These are phyloP conservation scores for Nemopilema nomurai DNA, from an alignment of 30 jellyfish, hydroid and myxozoan genomes.

Conservation along the genomic window DNA sequence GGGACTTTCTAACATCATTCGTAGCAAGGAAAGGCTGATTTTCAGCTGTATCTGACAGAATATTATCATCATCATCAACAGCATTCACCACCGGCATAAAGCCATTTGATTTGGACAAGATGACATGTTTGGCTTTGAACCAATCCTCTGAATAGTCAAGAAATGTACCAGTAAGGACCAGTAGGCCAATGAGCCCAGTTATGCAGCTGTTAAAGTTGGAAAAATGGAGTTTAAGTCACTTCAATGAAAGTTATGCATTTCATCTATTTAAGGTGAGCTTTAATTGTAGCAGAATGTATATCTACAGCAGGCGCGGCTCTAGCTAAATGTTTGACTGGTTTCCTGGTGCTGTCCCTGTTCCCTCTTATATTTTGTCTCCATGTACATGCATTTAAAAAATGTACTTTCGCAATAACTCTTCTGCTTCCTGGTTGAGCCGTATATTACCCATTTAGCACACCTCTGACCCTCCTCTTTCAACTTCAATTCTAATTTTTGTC, in stretches of 20 bases:
- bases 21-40: conserved; percentile 44
- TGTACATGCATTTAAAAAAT: too few relatives aligned
- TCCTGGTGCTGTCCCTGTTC: too few relatives aligned
- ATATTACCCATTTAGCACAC: too few relatives aligned
- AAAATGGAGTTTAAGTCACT: neutral
- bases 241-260: neutral
- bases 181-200: conserved; percentile 1
- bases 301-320: conserved; percentile 2
- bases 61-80: conserved; percentile 2
- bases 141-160: neutral
- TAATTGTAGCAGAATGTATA: neutral
- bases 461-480: too few relatives aligned
- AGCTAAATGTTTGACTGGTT: too few relatives aligned
- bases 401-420: too few relatives aligned
- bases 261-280: neutral
- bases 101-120: conserved; percentile 28
- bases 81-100: conserved; percentile 25
- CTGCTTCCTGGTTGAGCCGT: too few relatives aligned
- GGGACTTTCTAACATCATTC: conserved; percentile 7
- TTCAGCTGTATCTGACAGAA: neutral
- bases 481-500: too few relatives aligned
- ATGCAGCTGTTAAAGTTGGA: neutral
- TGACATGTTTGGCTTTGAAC: neutral
- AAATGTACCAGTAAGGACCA: conserved; percentile 18
- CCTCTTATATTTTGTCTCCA: too few relatives aligned